Percentiles rank a stretch among this genome's conserved stretches.
Evolutionary conservation across 2,888 invertebrate genomes (phyloP).

Genomic region (Trisateles emortualis): DNA sequence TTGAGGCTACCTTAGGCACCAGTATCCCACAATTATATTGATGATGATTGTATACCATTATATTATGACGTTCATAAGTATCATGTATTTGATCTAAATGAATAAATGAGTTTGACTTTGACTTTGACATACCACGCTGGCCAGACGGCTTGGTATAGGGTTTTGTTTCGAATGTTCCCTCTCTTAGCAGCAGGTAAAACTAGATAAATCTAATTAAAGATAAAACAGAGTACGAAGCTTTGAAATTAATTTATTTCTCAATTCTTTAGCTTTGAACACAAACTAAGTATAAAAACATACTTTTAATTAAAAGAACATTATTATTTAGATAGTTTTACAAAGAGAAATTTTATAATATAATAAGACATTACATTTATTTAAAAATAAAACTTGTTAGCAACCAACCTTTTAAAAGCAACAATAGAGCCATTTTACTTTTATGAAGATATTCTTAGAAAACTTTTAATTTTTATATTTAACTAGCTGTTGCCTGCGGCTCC

Average conservation of each 20-base stretch:
- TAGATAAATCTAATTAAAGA: conserved; percentile 32
- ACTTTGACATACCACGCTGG: too few relatives aligned
- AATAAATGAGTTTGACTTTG: too few relatives aligned
- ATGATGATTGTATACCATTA: too few relatives aligned
- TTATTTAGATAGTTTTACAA: conserved; percentile 39
- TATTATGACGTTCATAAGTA: too few relatives aligned
- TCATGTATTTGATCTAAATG: too few relatives aligned
- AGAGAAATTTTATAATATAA: conserved; percentile 26
- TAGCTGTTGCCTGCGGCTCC: too few relatives aligned
- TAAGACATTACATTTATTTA: conserved; percentile 16
- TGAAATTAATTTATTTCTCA: conserved; percentile 34
- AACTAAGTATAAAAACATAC: conserved; percentile 24
- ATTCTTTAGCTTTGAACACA: conserved; percentile 20
- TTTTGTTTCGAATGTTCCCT: too few relatives aligned
- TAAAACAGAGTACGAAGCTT: conserved; percentile 28
- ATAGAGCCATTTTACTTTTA: conserved; percentile 1
- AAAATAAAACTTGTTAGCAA: conserved; percentile 28
- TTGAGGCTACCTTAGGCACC: too few relatives aligned
- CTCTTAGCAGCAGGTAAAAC: too few relatives aligned
- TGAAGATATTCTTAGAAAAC: not conserved
- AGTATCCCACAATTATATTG: too few relatives aligned
- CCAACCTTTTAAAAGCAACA: conserved; percentile 23
- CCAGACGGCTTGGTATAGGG: too few relatives aligned
- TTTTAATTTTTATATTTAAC: too few relatives aligned
- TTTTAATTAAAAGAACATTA: conserved; percentile 27